Evolutionary conservation across 2,888 invertebrate genomes (phyloP).

Genomic region (Drosophila infuscata): DNA sequence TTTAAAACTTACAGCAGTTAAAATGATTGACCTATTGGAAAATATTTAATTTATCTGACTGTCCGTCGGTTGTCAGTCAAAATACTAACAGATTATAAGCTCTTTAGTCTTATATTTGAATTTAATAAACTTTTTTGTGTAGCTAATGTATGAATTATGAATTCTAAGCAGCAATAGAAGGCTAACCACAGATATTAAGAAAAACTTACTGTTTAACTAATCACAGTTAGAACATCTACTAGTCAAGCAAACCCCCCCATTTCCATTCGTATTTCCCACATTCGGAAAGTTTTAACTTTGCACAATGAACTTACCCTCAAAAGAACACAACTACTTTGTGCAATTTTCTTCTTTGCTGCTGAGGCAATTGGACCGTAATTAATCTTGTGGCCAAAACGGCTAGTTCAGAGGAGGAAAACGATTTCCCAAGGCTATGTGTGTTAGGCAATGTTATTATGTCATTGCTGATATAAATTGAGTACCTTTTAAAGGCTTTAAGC

Average conservation of each 20-base stretch:
- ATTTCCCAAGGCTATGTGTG: conserved; percentile 45
- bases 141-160: not conserved
- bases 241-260: not conserved
- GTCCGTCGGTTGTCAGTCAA: not conserved
- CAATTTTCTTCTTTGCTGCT: conserved; percentile 30
- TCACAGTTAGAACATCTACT: not conserved
- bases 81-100: not conserved
- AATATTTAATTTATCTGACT: not conserved
- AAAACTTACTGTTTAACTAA: not conserved
- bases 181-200: not conserved
- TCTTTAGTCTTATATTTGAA: too few species aligned
- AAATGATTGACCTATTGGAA: not conserved
- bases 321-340: conserved; percentile 1
- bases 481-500: conserved; percentile 49
- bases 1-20: not conserved
- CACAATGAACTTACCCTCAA: conserved; percentile 40
- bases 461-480: conserved; percentile 17
- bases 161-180: not conserved
- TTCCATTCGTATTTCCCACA: not conserved
- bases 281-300: conserved; percentile 52
- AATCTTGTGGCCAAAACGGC: conserved; percentile 59
- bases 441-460: conserved; percentile 50
- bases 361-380: conserved; percentile 70
- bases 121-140: too few species aligned
- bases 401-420: conserved; percentile 17